Percentiles rank a stretch among this genome's conserved stretches.
These are phyloP conservation scores for Drosophila cardini DNA, from an alignment of 1,140 invertebrate species.

Conservation along the genomic window DNA sequence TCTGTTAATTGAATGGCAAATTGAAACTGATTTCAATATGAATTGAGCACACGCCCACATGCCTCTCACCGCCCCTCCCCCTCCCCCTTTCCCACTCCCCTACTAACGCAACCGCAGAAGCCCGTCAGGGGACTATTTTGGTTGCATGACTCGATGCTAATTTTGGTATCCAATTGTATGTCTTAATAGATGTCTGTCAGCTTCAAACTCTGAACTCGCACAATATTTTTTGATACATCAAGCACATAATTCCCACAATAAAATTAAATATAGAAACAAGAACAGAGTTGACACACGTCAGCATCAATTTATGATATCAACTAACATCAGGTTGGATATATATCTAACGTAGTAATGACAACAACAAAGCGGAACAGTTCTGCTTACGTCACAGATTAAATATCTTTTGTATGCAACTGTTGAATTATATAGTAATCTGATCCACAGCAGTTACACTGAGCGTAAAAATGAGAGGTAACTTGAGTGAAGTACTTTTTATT, in stretches of 20 bases:
- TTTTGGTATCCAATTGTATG: constrained; percentile 15
- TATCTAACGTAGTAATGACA: background rate
- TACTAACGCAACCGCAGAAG: constrained; percentile 22
- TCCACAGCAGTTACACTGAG: no score
- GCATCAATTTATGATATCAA: constrained; percentile 69
- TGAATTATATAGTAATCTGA: background rate
- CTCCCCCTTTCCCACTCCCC: background rate
- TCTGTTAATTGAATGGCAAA: constrained; percentile 24
- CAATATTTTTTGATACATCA: constrained; percentile 10
- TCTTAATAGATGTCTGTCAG: constrained; percentile 36
- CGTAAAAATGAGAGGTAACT: no score
- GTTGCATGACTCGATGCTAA: constrained; percentile 52
- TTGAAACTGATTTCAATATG: constrained; percentile 38
- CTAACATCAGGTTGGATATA: constrained; percentile 39
- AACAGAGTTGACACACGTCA: constrained; percentile 62
- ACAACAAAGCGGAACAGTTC: constrained; percentile 12
- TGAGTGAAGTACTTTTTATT: no score
- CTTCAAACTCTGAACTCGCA: constrained; percentile 49
- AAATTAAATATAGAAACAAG: background rate
- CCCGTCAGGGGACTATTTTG: constrained; percentile 51
- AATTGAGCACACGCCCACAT: constrained; percentile 38
- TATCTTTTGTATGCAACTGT: background rate
- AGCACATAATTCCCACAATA: constrained; percentile 4
- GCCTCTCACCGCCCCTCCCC: background rate
- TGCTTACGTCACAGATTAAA: constrained; percentile 13